Evolutionary conservation across 23 tunicate genomes (phyloP), one percentile per base, ranked within the genome.

Genomic region (Trididemnum clinides): DNA sequence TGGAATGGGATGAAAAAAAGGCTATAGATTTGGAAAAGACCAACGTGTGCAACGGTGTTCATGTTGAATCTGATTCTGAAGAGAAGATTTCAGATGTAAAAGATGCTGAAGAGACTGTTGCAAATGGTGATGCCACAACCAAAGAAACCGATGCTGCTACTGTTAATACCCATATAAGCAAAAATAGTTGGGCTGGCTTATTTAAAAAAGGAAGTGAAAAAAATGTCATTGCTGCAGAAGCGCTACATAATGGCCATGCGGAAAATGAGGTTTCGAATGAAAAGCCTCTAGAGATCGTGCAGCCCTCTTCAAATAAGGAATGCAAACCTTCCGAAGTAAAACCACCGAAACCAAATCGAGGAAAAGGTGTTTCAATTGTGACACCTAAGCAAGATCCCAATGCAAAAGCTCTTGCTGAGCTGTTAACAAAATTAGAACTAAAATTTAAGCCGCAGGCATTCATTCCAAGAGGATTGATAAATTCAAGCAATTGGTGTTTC

Each of bases 401-500:
- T 49, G 87, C 87, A 12, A 29, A 27, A 27, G 7, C 25, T 7
- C 64, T 50, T 51, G 63, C 85, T 87, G 88, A 91, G 69, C 64
- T 51, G 35, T 23, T 91, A 4, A 22, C 27, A 33, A 76, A 82
- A 19, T 36, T 71, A 33, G 92, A 92, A 35, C 36, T 92, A 25
- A 85, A 88, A 2, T 92, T 72, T 64, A 88, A 84, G 66, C 90
- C 97, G 6, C 97, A 90, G 33, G 97, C 92, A 37, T 89, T 92
- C 28, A 92, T 92, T 33, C 97, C 97, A 7, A 66, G 92, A 70
- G 97, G 97, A 3, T 78, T 92, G 27, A 88, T 84, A 28, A 92
- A 92, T 49, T 49, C 84, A n/a, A 92, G 92, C 90, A 92, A 92
- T 71, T 88, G 97, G 97, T 92, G 97, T 72, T 92, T 84, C 82